Evolutionary conservation across 2,113 vertebrate genomes (phyloP), one percentile per base, ranked within the genome.

Genomic region (Petromus typicus): DNA sequence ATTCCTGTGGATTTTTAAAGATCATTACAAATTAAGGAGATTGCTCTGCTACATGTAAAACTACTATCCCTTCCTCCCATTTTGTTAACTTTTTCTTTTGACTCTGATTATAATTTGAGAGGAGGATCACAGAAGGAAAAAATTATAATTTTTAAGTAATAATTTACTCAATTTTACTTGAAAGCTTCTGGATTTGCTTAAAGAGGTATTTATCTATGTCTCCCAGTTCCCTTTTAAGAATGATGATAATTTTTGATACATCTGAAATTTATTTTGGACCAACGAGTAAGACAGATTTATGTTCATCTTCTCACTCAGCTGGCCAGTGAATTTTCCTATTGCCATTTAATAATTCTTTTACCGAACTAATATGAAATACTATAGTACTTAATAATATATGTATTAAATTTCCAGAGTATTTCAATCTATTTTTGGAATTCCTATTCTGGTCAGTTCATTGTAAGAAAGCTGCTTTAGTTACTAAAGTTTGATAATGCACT

Each of bases 41-140:
- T 23, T 67, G 51, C 11, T 45, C 32, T 64, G 34, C n/a, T 48
- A 94, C 32, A 32, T 25, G 20, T 78, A 43, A 83, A 69, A 17
- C 43, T 78, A 87, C 5, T 79, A 59, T 22, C 7, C 34, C 32
- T 40, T 37, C 69, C 11, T 25, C n/a, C 23, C 40, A 66, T 48
- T 89, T 75, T 94, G 63, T 78, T 81, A 75, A 43, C n/a, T 78
- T 93, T 71, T 93, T 90, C 63, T 79, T 88, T 66, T 96, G 54
- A 37, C 27, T 91, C 86, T 54, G 43, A 82, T 87, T 83, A 63
- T 90, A 95, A 87, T 40, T 57, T 93, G 10, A 7, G 8, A 17
- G 56, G 11, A 54, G 17, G 22, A 56, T 80, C 12, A 85, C 34
- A 27, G 30, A 18, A 80, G 13, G 37, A 30, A 90, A 93, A 30